phyloP scores from a whole-genome alignment of 2,888 invertebrate genomes.

The Clepsis dumicolana region DNA sequence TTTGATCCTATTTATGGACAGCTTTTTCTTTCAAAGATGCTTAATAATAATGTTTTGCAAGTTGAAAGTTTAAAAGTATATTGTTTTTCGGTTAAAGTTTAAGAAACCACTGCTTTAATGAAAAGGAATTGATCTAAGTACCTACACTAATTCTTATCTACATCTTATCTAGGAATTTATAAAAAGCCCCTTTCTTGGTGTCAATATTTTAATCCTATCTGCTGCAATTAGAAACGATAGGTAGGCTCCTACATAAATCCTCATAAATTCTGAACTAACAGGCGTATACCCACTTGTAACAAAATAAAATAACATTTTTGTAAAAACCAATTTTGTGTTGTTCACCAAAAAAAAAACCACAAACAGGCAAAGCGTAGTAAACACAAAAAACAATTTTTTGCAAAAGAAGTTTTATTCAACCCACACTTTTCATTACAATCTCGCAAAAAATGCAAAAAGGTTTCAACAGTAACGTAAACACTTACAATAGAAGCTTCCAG shows the following conservation, averaged over 20 bases:
- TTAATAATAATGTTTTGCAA: too few relatives aligned
- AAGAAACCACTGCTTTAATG: too few relatives aligned
- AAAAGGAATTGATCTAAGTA: too few relatives aligned
- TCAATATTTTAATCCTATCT: too few relatives aligned
- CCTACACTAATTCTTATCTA: too few relatives aligned
- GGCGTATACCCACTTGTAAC: not conserved
- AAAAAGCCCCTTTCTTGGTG: too few relatives aligned
- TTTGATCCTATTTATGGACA: not conserved
- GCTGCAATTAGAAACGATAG: too few relatives aligned
- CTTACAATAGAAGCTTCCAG: conserved; percentile 50
- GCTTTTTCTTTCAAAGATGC: not conserved
- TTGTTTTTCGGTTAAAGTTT: too few relatives aligned
- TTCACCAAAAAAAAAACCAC: not conserved
- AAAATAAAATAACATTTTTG: not conserved
- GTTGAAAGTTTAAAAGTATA: too few relatives aligned
- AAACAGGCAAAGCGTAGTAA: conserved; percentile 40
- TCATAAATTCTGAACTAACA: too few relatives aligned
- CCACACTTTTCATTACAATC: not conserved
- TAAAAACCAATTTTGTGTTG: not conserved
- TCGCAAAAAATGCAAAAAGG: conserved; percentile 40
- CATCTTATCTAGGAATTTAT: too few relatives aligned
- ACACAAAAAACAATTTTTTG: conserved; percentile 30
- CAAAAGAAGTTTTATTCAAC: not conserved
- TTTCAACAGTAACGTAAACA: conserved; percentile 58
- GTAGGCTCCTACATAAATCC: too few relatives aligned